Conservation (phyloP, 1,140 invertebrate species). For the Maconellicoccus hirsutus region DNA sequence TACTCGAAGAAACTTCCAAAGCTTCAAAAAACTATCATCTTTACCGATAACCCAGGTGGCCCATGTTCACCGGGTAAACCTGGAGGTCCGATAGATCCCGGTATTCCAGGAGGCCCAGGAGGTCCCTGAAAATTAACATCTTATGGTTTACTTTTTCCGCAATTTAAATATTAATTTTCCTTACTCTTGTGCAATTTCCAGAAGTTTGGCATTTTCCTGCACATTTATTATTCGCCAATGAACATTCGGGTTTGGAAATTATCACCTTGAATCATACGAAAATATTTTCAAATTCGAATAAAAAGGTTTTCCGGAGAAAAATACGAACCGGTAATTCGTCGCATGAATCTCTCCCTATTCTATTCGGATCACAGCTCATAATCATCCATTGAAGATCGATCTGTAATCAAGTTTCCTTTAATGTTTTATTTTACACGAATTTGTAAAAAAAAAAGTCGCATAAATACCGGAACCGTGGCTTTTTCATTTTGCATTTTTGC, state of each 20-base stretch:
- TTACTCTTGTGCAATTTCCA: neutral
- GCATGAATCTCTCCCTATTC: slow-evolving; percentile 55
- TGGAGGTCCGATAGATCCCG: slow-evolving; percentile 32
- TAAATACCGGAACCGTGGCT: slow-evolving; percentile 48
- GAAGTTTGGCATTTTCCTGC: neutral
- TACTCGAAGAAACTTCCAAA: too few relatives aligned
- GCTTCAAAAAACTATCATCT: neutral
- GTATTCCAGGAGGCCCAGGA: slow-evolving; percentile 34
- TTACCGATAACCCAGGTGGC: slow-evolving; percentile 26
- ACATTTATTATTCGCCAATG: neutral
- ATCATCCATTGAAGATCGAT: slow-evolving; percentile 72
- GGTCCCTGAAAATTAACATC: slow-evolving; percentile 24
- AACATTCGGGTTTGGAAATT: neutral
- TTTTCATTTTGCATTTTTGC: slow-evolving; percentile 44
- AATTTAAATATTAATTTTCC: too few relatives aligned
- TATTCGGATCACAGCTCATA: slow-evolving; percentile 61
- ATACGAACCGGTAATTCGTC: slow-evolving; percentile 43
- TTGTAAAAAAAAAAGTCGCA: neutral
- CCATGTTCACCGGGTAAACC: slow-evolving; percentile 31
- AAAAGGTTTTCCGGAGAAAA: too few relatives aligned
- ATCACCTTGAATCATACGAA: neutral
- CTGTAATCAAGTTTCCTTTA: slow-evolving; percentile 36
- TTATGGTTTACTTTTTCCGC: too few relatives aligned
- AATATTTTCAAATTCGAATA: too few relatives aligned
- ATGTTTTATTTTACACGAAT: neutral